A percentile compares a stretch with the other conserved stretches of the same genome.
phyloP scores from a whole-genome alignment of 2,113 vertebrate species.

The Grus americana region DNA sequence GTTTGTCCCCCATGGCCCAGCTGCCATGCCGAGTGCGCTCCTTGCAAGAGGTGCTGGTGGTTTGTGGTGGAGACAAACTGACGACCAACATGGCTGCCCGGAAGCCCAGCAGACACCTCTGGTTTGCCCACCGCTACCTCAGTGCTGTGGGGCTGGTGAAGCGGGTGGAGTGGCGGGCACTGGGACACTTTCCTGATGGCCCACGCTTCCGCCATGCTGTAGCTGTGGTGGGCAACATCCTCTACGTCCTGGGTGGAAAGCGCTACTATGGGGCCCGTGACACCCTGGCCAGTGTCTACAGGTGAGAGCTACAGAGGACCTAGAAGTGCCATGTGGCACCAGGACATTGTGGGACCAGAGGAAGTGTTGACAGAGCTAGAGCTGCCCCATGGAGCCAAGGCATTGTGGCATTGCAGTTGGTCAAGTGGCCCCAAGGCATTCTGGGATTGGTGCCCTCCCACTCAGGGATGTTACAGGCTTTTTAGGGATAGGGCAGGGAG shows the following conservation, averaged over 20 bases:
- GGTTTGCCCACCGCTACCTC: conserved; percentile 84
- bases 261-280: conserved; percentile 81
- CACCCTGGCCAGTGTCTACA: conserved; percentile 86
- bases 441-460: neutral
- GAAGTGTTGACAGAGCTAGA: neutral
- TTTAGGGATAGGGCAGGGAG: neutral
- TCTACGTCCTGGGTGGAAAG: conserved; percentile 88
- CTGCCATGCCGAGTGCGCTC: conserved; percentile 74
- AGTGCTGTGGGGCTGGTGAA: conserved; percentile 85
- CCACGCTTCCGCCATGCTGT: conserved; percentile 87
- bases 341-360: neutral
- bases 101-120: conserved; percentile 78
- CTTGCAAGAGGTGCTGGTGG: conserved; percentile 78
- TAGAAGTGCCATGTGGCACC: neutral
- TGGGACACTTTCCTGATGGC: conserved; percentile 81
- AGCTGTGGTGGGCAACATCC: conserved; percentile 66
- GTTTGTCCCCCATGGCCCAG: conserved; percentile 51
- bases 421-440: neutral
- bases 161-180: conserved; percentile 83
- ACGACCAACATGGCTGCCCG: conserved; percentile 75
- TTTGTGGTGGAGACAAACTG: conserved; percentile 86
- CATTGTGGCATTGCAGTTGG: neutral
- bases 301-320: conserved; percentile 71
- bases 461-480: no score
- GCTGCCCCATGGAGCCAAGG: neutral